phyloP scores from a whole-genome alignment of 92 coral and sea anemone genomes.

The Hydrozoanthus gracilis region DNA sequence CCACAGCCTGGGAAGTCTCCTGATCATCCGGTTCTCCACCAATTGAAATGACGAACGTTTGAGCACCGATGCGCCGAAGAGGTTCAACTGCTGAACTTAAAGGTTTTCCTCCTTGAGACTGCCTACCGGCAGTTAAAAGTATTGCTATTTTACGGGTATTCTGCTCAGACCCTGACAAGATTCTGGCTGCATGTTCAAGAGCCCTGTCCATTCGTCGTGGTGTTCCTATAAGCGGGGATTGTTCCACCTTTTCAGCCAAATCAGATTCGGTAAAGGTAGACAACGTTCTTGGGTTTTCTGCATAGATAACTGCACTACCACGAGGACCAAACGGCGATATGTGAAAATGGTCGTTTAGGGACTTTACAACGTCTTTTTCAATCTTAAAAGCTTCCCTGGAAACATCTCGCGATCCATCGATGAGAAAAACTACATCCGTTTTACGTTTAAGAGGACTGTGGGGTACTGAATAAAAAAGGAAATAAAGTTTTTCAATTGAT shows the following conservation, averaged over 20 bases:
- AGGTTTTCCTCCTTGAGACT: conserved; percentile 41
- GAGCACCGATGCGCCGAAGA: conserved; percentile 33
- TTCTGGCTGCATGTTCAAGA: conserved; percentile 15
- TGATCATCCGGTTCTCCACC: conserved; percentile 14
- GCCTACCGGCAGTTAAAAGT: conserved; percentile 57
- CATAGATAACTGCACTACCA: conserved; percentile 29
- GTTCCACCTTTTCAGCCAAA: neutral
- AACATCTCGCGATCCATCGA: conserved; percentile 58
- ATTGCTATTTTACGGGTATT: conserved; percentile 46
- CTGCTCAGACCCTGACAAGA: neutral
- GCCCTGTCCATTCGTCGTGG: conserved; percentile 26
- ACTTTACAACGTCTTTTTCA: conserved; percentile 46
- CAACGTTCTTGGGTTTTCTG: conserved; percentile 1
- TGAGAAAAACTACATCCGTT: conserved; percentile 49
- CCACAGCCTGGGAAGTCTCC: conserved; percentile 3
- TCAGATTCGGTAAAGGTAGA: conserved; percentile 20
- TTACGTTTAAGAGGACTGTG: conserved; percentile 9
- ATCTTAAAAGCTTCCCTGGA: conserved; percentile 30
- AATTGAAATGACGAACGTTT: conserved; percentile 25
- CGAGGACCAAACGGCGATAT: conserved; percentile 25
- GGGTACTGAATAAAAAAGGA: conserved; percentile 4
- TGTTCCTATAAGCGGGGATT: conserved; percentile 1
- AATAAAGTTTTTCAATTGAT: neutral
- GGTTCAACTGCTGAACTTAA: conserved; percentile 38
- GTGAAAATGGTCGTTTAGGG: conserved; percentile 26